A percentile compares a stretch with the other conserved stretches of the same genome.
These are phyloP conservation scores for Pampusana beccarii DNA, from an alignment of 2,113 vertebrate genomes.

Conservation along the genomic window DNA sequence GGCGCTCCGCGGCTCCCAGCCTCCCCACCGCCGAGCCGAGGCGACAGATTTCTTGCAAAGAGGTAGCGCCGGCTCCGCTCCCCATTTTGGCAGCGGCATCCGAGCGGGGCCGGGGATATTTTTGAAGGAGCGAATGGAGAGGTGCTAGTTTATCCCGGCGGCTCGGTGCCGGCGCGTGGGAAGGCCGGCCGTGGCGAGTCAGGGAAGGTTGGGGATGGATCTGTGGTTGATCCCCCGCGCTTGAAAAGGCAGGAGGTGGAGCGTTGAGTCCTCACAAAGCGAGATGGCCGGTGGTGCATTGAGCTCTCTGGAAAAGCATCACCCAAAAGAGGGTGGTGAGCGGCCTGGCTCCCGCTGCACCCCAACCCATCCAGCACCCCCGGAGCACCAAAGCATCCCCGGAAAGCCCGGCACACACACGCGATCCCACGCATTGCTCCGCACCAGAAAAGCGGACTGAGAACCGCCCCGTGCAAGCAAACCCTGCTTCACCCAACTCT, in stretches of 20 bases:
- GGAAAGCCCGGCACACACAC: not conserved
- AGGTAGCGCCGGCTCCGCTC: not conserved
- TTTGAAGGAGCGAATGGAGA: not conserved
- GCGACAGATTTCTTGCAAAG: conserved; percentile 33
- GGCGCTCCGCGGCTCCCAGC: not conserved
- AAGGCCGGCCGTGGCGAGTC: not conserved
- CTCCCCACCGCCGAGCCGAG: not conserved
- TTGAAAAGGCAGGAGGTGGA: not conserved
- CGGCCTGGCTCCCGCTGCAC: not conserved
- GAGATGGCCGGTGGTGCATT: accelerated
- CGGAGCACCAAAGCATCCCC: not conserved
- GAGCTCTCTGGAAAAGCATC: not conserved
- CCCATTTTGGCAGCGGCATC: not conserved
- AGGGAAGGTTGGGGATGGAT: not conserved
- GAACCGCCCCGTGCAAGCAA: not conserved
- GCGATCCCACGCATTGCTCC: not conserved
- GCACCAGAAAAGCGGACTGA: accelerated
- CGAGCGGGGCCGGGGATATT: conserved; percentile 8
- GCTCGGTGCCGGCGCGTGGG: not conserved
- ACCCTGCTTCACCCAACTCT: not conserved
- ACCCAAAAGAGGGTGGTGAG: not conserved
- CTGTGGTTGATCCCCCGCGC: accelerated
- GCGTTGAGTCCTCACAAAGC: accelerated
- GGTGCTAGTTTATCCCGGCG: not conserved
- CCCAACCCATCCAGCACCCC: not conserved